Conservation (phyloP, 2,888 invertebrate species). For the Silvanus unidentatus region DNA sequence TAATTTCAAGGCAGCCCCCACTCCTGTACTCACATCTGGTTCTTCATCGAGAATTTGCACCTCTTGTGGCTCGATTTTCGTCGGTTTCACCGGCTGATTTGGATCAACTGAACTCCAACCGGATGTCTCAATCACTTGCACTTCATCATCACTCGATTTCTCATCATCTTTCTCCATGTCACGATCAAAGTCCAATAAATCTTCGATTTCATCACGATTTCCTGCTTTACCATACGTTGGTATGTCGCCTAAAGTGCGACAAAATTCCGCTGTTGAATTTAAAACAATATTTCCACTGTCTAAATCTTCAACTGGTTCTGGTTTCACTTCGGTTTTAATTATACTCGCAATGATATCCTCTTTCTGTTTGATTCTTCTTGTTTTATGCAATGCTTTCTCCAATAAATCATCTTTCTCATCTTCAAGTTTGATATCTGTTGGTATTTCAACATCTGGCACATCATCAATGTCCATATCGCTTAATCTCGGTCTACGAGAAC, state of each 20-base stretch:
- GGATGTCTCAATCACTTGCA: constrained; percentile 37
- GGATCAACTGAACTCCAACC: constrained; percentile 55
- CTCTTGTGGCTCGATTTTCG: constrained; percentile 48
- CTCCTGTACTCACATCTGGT: constrained; percentile 84
- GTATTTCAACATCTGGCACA: constrained; percentile 42
- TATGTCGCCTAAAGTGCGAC: constrained; percentile 87
- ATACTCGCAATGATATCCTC: constrained; percentile 39
- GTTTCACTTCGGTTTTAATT: constrained; percentile 37
- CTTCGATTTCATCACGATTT: constrained; percentile 76
- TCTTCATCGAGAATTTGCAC: constrained; percentile 82
- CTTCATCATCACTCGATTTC: constrained; percentile 35
- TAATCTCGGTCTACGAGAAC: constrained; percentile 32
- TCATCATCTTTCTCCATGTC: constrained; percentile 24
- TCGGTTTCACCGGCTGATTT: constrained; percentile 41
- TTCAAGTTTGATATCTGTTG: constrained; percentile 53
- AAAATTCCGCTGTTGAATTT: constrained; percentile 95
- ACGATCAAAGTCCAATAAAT: constrained; percentile 32
- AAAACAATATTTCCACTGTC: constrained; percentile 63
- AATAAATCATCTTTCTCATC: constrained; percentile 49
- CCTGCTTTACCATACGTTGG: constrained; percentile 91
- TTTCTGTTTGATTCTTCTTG: constrained; percentile 53
- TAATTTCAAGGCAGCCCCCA: constrained; percentile 83
- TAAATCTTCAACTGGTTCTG: constrained; percentile 33
- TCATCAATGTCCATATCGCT: constrained; percentile 56
- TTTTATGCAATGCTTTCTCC: constrained; percentile 53